phyloP scores from a whole-genome alignment of 2,888 invertebrate genomes.

The Meta bourneti region DNA sequence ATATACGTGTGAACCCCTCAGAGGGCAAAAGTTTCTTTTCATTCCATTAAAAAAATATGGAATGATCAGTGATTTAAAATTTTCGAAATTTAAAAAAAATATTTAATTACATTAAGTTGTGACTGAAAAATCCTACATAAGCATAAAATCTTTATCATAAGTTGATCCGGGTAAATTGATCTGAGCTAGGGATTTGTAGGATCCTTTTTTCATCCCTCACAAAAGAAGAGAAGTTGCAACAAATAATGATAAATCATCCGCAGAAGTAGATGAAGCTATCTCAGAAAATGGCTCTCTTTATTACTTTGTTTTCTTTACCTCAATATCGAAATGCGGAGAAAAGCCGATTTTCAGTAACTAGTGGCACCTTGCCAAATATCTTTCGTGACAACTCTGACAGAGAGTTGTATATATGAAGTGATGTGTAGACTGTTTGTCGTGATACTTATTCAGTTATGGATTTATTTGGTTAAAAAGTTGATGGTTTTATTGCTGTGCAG shows the following conservation, averaged over 20 bases:
- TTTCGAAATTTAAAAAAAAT: too few relatives aligned
- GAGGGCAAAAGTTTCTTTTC: too few relatives aligned
- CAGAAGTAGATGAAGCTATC: constrained; percentile 35
- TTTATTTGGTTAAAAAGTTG: background rate
- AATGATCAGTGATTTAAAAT: too few relatives aligned
- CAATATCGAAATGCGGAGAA: constrained; percentile 2
- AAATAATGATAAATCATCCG: constrained; percentile 36
- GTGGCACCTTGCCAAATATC: constrained; percentile 20
- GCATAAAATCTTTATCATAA: background rate
- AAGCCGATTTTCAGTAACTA: background rate
- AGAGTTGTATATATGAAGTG: background rate
- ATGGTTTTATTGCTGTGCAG: too few relatives aligned
- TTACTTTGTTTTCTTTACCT: constrained; percentile 7
- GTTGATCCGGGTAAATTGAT: background rate
- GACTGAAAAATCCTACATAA: too few relatives aligned
- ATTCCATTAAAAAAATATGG: too few relatives aligned
- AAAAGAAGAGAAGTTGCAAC: constrained; percentile 1
- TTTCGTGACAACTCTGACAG: constrained; percentile 15
- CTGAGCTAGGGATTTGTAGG: background rate
- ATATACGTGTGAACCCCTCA: too few relatives aligned
- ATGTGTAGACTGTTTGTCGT: background rate
- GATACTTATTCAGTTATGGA: background rate
- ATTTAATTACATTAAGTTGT: too few relatives aligned
- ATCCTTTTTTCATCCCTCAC: background rate
- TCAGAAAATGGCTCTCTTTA: constrained; percentile 8